phyloP scores from a whole-genome alignment of 2,797 vertebrate genomes.

The Micromesistius poutassou region DNA sequence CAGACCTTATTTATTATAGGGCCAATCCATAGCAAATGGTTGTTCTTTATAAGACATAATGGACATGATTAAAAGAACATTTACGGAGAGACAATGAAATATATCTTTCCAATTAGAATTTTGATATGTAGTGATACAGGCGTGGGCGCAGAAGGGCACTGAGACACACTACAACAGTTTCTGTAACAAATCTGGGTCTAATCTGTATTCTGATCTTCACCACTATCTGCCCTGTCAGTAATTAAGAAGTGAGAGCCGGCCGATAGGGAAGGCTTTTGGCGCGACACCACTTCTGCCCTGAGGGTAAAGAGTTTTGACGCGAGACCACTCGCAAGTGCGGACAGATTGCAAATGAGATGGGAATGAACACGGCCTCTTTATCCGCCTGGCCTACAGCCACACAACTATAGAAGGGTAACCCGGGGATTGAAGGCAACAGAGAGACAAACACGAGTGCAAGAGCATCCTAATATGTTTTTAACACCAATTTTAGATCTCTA shows the following conservation, averaged over 20 bases:
- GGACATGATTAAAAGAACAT: not conserved
- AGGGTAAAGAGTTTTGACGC: constrained; percentile 11
- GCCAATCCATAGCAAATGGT: not conserved
- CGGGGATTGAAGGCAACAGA: not conserved
- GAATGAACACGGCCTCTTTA: constrained; percentile 5
- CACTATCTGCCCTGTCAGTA: constrained; percentile 26
- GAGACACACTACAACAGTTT: constrained; percentile 5
- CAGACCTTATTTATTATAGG: not conserved
- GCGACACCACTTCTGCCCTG: constrained; percentile 11
- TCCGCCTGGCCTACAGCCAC: constrained; percentile 1
- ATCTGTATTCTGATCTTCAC: constrained; percentile 36
- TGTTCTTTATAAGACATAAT: not conserved
- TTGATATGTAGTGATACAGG: not conserved
- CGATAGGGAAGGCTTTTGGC: constrained; percentile 19
- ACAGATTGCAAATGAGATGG: constrained; percentile 18
- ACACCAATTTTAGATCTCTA: constrained; percentile 1
- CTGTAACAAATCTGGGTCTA: constrained; percentile 16
- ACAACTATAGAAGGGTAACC: not conserved
- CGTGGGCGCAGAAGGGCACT: not conserved
- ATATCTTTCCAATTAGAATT: not conserved
- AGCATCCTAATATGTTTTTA: constrained; percentile 4
- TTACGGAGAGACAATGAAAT: not conserved
- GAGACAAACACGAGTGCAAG: not conserved
- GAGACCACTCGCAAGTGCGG: constrained; percentile 8
- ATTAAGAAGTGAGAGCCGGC: constrained; percentile 31